These are phyloP conservation scores for Hetaerina americana DNA, from an alignment of 1,140 invertebrate species.

Conservation along the genomic window DNA sequence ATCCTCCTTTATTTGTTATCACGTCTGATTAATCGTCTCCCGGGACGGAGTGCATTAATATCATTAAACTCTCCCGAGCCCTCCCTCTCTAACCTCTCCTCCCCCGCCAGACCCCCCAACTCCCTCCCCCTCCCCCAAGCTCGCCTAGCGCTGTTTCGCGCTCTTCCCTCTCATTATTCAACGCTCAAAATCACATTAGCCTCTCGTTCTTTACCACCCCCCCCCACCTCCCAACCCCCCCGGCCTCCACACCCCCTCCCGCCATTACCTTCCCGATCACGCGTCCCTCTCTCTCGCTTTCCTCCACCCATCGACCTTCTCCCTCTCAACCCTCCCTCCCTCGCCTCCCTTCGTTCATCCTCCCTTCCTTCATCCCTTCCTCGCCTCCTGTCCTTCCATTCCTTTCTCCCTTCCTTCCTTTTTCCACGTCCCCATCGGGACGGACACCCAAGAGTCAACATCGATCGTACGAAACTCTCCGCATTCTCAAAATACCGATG, in stretches of 20 bases:
- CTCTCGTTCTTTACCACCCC: not conserved
- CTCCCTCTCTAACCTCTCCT: not conserved
- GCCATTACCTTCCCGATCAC: not conserved
- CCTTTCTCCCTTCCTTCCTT: not conserved
- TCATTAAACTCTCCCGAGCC: slow-evolving; percentile 13
- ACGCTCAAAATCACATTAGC: not conserved
- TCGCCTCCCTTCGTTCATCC: not conserved
- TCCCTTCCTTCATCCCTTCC: too few species aligned
- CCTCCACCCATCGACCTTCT: not conserved
- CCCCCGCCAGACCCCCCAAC: not conserved
- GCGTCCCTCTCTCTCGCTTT: not conserved
- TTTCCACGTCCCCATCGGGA: not conserved
- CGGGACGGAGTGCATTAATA: slow-evolving; percentile 11
- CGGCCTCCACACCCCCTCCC: not conserved
- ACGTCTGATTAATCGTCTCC: not conserved
- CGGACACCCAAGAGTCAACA: too few species aligned
- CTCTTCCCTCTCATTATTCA: not conserved
- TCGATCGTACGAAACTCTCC: too few species aligned
- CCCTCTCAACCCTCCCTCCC: not conserved
- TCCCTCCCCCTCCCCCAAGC: not conserved
- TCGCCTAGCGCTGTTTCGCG: too few species aligned
- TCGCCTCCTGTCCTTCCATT: not conserved
- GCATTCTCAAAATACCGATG: too few species aligned
- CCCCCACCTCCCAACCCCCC: too few species aligned
- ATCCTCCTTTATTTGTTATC: too few species aligned